Conservation (phyloP, 2,797 vertebrate genomes). For the Spinus olivaceus region DNA sequence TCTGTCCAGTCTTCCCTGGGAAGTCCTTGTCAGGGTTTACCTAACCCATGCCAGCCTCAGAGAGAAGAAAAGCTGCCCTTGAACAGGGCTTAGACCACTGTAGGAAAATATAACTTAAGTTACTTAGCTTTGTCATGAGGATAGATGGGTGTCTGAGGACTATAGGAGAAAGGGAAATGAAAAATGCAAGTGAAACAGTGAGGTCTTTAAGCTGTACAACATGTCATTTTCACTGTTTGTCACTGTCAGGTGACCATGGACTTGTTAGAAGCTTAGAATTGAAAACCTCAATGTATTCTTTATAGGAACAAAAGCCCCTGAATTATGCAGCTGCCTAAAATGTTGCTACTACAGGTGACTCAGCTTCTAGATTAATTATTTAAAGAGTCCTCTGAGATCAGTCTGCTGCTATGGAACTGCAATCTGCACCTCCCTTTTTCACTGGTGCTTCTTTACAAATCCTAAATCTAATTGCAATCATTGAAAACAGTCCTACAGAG, state of each 20-base stretch:
- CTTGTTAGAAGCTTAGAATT: neutral
- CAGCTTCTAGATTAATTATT: slow-evolving; percentile 12
- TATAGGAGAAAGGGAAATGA: neutral
- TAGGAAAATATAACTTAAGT: neutral
- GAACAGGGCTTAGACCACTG: neutral
- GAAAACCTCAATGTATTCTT: neutral
- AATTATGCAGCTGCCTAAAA: slow-evolving; percentile 7
- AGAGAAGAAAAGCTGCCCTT: neutral
- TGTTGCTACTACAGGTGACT: slow-evolving; percentile 25
- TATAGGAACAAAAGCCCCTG: neutral
- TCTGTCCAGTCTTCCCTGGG: neutral
- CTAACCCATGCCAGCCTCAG: neutral
- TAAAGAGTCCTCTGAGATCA: neutral
- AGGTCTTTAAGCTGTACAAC: neutral
- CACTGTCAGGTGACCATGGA: neutral
- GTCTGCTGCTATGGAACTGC: neutral
- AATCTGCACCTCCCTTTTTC: neutral
- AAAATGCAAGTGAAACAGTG: neutral
- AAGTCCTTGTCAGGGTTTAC: neutral
- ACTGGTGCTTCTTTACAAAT: neutral
- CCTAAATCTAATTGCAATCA: neutral
- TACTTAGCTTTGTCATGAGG: neutral
- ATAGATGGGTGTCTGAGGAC: neutral
- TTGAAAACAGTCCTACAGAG: neutral
- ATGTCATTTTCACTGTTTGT: neutral